Evolutionary conservation across 53 echinoderm and acorn worm genomes (phyloP).

Genomic region (Hippasteria phrygiana): DNA sequence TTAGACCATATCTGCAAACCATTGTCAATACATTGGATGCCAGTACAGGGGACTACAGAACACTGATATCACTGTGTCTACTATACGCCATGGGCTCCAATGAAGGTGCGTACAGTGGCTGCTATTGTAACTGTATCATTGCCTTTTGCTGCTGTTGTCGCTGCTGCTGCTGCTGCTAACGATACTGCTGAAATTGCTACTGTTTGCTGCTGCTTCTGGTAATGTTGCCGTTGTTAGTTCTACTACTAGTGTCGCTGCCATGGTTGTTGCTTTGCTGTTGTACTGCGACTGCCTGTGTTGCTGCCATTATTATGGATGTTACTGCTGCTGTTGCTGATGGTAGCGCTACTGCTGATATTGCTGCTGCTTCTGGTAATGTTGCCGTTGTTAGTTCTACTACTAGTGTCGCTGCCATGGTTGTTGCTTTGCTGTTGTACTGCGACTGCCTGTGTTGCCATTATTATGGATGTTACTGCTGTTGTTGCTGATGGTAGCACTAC

Average conservation of each 20-base stretch:
- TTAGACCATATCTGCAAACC: slow-evolving; percentile 89
- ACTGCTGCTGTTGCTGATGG: too few species aligned
- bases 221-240: not conserved
- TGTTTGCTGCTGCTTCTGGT: not conserved
- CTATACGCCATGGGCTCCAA: slow-evolving; percentile 93
- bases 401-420: too few species aligned
- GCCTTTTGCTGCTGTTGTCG: not conserved
- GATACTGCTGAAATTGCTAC: not conserved
- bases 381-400: too few species aligned
- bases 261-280: too few species aligned
- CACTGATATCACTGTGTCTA: slow-evolving; percentile 87
- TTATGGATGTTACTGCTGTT: too few species aligned
- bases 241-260: not conserved
- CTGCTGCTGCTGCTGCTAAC: not conserved
- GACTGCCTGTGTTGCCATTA: too few species aligned
- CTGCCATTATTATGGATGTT: too few species aligned
- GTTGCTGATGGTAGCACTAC: too few species aligned
- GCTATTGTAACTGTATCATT: not conserved
- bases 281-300: too few species aligned
- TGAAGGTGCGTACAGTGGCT: slow-evolving; percentile 60
- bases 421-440: too few species aligned
- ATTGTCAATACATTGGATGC: slow-evolving; percentile 84
- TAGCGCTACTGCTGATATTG: too few species aligned
- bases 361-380: too few species aligned
- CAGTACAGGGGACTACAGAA: slow-evolving; percentile 83